Evolutionary conservation across 2,888 invertebrate species (phyloP), one percentile per base, ranked within the genome.

Genomic region (Ecliptopera silaceata): DNA sequence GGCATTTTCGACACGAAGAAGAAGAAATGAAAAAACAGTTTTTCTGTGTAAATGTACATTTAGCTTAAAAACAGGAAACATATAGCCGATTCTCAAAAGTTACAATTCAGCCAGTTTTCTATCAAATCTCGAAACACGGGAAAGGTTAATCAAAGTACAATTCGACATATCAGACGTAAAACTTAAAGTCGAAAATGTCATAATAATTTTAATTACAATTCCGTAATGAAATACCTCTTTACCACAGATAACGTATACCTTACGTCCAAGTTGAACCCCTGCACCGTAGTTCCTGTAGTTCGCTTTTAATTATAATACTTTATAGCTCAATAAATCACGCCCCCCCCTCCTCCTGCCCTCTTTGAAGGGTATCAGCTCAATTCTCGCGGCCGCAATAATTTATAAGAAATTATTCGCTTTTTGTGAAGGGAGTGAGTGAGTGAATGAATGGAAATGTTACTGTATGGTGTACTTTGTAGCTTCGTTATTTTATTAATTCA

Each of bases 281-380:
- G 78, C 72, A 66, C 76, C 81, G 76, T 84, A 86, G 86, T 87
- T 86, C 82, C 82, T 82, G 83, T 88, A 88, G 88, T 89, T 89
- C 84, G 92, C 93, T 93, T 94, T 94, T 94, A 94, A 94, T 94
- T 94, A 94, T 94, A 94, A 94, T 94, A 94, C 94, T 94, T 94
- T 94, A 94, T 94, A 93, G 94, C 93, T 93, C 93, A 93, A 94
- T 94, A 94, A 94, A 94, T 94, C 94, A 94, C 88, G 81, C 87
- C 86, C 85, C 88, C 91, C 86, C 81, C 78, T 77, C 73, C 77
- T 80, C 78, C 71, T 75, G 67, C 72, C 75, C 72, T 82, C 85
- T 88, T 88, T 86, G 88, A 89, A 88, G 88, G 93, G 93, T 93
- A 93, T 93, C 93, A 87, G 93, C 93, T 94, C 93, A 93, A 93